Evolutionary conservation across 2,888 invertebrate species (phyloP).

Genomic region (Hirtodrosophila alboralis): DNA sequence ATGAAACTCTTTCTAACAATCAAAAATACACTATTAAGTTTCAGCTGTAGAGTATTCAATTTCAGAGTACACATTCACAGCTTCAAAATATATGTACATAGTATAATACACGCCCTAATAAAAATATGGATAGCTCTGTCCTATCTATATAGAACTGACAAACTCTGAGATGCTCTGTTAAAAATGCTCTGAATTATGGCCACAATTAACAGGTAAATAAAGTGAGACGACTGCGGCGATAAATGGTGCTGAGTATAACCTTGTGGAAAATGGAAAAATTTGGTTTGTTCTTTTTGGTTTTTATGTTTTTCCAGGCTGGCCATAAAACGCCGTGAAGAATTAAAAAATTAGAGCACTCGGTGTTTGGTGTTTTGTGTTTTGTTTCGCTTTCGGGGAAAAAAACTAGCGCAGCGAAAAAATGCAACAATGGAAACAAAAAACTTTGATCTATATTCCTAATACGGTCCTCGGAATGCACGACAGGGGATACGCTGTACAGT

Average conservation of each 20-base stretch:
- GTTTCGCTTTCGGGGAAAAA: slow-evolving; percentile 72
- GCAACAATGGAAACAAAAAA: slow-evolving; percentile 80
- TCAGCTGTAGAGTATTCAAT: not conserved
- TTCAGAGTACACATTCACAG: not conserved
- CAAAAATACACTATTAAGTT: too few species aligned
- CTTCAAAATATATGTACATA: slow-evolving; percentile 12
- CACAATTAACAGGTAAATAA: slow-evolving; percentile 75
- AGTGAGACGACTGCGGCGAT: slow-evolving; percentile 24
- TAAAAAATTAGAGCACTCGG: slow-evolving; percentile 78
- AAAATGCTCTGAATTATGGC: slow-evolving; percentile 63
- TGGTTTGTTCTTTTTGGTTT: slow-evolving; percentile 28
- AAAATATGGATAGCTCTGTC: slow-evolving; percentile 38
- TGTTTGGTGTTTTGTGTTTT: too few species aligned
- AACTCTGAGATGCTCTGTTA: slow-evolving; percentile 31
- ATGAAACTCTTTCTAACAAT: too few species aligned
- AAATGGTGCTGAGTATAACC: slow-evolving; percentile 61
- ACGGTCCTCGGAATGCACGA: slow-evolving; percentile 60
- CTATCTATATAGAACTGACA: slow-evolving; percentile 2
- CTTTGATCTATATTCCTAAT: slow-evolving; percentile 81
- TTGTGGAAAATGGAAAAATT: slow-evolving; percentile 53
- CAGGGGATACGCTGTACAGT: too few species aligned
- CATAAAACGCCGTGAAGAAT: slow-evolving; percentile 76
- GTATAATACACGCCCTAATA: slow-evolving; percentile 51
- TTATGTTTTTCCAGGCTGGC: slow-evolving; percentile 54
- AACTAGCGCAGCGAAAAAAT: slow-evolving; percentile 68